These are phyloP conservation scores for Drosophila austrosaltans DNA, from an alignment of 2,888 invertebrate species.

Conservation along the genomic window DNA sequence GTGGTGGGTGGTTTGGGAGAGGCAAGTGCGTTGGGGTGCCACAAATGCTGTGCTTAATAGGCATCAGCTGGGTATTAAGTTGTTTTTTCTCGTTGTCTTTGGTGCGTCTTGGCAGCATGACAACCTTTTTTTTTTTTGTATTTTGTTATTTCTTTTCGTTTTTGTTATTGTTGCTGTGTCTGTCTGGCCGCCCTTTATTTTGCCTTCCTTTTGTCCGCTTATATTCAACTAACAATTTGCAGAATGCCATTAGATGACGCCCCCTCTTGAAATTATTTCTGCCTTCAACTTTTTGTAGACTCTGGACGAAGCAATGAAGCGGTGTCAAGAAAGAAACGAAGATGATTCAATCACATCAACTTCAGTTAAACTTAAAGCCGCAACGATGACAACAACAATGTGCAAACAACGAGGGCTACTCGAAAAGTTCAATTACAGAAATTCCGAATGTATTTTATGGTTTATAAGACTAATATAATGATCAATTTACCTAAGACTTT, in stretches of 20 bases:
- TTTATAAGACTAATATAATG: no score
- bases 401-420: not conserved
- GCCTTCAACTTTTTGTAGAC: conserved; percentile 35
- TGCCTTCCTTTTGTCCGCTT: conserved; percentile 39
- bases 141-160: conserved; percentile 30
- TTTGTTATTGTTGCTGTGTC: conserved; percentile 13
- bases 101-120: conserved; percentile 67
- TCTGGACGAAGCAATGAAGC: no score
- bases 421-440: not conserved
- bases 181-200: conserved; percentile 32
- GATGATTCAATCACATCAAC: conserved; percentile 73
- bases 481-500: no score
- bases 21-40: conserved; percentile 47
- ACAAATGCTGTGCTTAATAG: conserved; percentile 80
- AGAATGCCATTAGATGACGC: conserved; percentile 80
- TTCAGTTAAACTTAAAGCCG: conserved; percentile 57
- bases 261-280: conserved; percentile 71
- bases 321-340: conserved; percentile 23
- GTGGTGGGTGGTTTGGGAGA: not conserved
- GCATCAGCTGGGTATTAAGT: conserved; percentile 79
- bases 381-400: conserved; percentile 47
- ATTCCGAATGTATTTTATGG: no score
- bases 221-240: conserved; percentile 72
- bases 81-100: conserved; percentile 62
- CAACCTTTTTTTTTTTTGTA: conserved; percentile 64